Conservation (phyloP, 2,113 vertebrate genomes). For the Scalopus aquaticus region DNA sequence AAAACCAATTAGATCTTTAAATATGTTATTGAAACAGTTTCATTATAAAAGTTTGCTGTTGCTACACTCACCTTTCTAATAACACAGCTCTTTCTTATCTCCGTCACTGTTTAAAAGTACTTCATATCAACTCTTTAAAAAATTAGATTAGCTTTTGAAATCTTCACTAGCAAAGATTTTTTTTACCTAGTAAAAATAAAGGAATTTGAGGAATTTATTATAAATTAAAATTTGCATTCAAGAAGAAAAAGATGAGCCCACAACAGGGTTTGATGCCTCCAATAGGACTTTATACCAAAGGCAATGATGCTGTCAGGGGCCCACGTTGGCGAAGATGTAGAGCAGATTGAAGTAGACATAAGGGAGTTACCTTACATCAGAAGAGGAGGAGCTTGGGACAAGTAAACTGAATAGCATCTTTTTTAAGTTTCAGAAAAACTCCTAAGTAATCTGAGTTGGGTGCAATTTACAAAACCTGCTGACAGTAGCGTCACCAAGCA, state of each 20-base stretch:
- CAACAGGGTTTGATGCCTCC: not conserved
- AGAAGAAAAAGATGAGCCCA: not conserved
- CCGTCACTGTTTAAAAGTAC: not conserved
- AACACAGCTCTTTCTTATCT: not conserved
- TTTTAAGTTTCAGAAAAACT: not conserved
- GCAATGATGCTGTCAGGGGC: not conserved
- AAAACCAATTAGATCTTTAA: too few species aligned
- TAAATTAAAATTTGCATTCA: not conserved
- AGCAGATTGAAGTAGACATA: not conserved
- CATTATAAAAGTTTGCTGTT: not conserved
- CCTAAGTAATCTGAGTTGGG: not conserved
- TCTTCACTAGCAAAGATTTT: not conserved
- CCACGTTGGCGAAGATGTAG: not conserved
- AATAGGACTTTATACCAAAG: not conserved
- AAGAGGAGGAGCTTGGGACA: not conserved
- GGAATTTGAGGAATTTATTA: not conserved
- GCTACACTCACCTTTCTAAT: not conserved
- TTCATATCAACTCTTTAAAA: not conserved
- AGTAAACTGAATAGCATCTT: not conserved
- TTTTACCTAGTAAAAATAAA: not conserved
- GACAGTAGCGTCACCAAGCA: not conserved
- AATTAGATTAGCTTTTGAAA: not conserved
- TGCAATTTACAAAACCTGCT: not conserved
- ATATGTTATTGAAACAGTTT: not conserved
- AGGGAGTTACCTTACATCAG: not conserved